phyloP scores from a whole-genome alignment of 2,888 invertebrate genomes.

The Hanleya hanleyi region DNA sequence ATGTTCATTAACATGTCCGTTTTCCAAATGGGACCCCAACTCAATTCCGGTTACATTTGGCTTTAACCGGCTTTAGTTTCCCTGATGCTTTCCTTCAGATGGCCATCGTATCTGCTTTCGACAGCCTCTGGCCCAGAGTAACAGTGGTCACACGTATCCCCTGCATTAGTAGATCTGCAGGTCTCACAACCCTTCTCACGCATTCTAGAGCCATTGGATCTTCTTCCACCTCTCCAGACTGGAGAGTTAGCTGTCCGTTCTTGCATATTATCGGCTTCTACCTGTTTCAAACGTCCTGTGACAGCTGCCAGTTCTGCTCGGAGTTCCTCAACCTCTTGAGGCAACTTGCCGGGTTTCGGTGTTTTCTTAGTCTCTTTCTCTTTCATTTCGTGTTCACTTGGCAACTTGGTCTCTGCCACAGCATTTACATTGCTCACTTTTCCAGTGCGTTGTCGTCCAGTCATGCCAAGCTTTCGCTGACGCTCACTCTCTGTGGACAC shows the following conservation, averaged over 20 bases:
- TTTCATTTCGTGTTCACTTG: no score
- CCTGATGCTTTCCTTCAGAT: background rate
- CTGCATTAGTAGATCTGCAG: background rate
- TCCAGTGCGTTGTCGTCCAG: no score
- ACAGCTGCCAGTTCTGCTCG: background rate
- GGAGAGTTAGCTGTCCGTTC: background rate
- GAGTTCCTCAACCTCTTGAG: background rate
- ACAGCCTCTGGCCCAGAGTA: no score
- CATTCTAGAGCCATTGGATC: background rate
- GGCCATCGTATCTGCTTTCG: no score
- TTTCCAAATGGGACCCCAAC: no score
- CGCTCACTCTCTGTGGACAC: background rate
- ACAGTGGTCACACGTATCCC: background rate
- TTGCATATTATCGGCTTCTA: no score
- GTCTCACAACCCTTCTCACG: background rate
- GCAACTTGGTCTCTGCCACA: no score
- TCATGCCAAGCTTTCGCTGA: background rate
- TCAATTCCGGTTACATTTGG: no score
- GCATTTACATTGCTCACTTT: no score
- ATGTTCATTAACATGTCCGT: no score
- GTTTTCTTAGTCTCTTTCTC: background rate
- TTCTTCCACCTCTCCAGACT: background rate
- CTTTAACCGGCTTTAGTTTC: background rate
- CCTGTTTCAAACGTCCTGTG: no score
- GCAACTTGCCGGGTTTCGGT: background rate